Evolutionary conservation across 1,140 invertebrate genomes (phyloP), one percentile per base, ranked within the genome.

Genomic region (Pinna nobilis): DNA sequence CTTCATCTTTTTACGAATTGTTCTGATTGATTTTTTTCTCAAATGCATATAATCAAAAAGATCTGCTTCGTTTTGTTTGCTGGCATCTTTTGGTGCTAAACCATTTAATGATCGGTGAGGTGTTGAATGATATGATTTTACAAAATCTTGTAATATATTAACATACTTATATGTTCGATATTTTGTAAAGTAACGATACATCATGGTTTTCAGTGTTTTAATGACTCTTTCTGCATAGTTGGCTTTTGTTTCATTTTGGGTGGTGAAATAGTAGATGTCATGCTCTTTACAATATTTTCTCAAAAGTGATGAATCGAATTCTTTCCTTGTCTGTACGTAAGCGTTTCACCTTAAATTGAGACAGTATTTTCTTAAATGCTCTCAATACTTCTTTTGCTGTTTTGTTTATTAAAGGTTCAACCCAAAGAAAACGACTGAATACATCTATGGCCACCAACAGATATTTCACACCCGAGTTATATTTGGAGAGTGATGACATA

Each of bases 371-470:
- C 60, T 74, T 76, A 20, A 79, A 53, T 37, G 70, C 73, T 9
- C 49, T 41, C 57, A 72, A 33, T n/a, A 79, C 67, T 51, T 39
- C 23, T 66, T 73, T 64, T 13, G 65, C 73, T 47, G 57, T 64
- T 65, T 79, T 79, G 53, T 70, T 60, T 66, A 59, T 68, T 15
- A 78, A 32, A 35, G 69, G 72, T 64, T 71, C 23, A 5, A 78
- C 55, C 68, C 68, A 69, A 13, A 78, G 51, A 70, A 67, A 61
- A 44, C 50, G 53, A 30, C 65, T 70, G 37, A 78, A 70, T 13
- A 76, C 65, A 49, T 79, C 72, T 2, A 79, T 73, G 28, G 61
- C 73, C n/a, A 70, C 51, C 2, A 76, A 32, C 9, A 73, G 39
- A 65, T 30, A 78, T 23, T 60, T 44, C 13, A 68, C 49, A 32